phyloP scores from a whole-genome alignment of 2,797 vertebrate species.

The Garrulus glandarius region DNA sequence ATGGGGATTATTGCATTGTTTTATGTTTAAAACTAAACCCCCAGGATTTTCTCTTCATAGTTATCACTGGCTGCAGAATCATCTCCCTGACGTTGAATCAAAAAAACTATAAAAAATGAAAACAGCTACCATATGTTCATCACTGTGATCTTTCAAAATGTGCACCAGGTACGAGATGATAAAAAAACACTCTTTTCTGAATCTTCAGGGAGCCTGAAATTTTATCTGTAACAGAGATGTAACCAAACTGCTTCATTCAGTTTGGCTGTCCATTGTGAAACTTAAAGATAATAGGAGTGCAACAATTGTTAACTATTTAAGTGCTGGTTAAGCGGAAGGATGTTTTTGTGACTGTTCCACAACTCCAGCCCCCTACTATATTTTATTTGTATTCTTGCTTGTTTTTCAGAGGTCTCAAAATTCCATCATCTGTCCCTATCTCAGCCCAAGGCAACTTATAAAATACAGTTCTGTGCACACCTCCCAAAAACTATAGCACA shows the following conservation, averaged over 20 bases:
- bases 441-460: not conserved
- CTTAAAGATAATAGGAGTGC: not conserved
- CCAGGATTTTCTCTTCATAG: constrained; percentile 26
- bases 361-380: not conserved
- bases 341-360: not conserved
- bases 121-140: constrained; percentile 22
- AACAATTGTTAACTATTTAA: not conserved
- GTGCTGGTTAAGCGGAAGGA: not conserved
- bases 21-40: constrained; percentile 12
- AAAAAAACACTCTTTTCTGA: constrained; percentile 26
- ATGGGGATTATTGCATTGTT: not conserved
- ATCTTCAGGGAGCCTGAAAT: constrained; percentile 46
- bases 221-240: constrained; percentile 18
- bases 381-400: not conserved
- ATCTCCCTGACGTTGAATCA: constrained; percentile 44
- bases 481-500: not conserved
- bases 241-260: not conserved
- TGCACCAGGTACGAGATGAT: constrained; percentile 9
- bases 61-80: constrained; percentile 47
- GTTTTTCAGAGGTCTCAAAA: not conserved
- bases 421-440: not conserved
- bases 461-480: not conserved
- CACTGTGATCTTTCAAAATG: constrained; percentile 43
- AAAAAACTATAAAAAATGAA: constrained; percentile 47
- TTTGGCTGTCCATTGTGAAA: constrained; percentile 19